Evolutionary conservation across 2,113 vertebrate genomes (phyloP).

Genomic region (Otis tarda): DNA sequence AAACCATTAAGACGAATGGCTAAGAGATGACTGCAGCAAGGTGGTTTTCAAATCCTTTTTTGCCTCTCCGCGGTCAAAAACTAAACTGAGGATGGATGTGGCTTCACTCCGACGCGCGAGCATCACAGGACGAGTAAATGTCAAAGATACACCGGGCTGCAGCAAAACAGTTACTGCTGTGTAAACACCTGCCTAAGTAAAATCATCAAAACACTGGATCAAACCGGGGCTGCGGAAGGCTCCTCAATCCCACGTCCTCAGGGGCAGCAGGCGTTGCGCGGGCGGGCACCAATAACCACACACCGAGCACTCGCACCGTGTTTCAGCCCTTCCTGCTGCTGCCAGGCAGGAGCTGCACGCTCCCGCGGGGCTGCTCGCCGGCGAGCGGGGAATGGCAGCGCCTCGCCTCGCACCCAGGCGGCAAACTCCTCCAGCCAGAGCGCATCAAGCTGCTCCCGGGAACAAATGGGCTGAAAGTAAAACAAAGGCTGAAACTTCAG

Average conservation of each 20-base stretch:
- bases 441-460: neutral
- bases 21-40: neutral
- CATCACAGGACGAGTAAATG: neutral
- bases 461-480: rapidly evolving
- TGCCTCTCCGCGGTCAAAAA: neutral
- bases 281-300: neutral
- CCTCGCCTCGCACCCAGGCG: neutral
- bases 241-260: neutral
- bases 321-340: neutral
- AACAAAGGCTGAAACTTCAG: neutral
- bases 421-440: neutral
- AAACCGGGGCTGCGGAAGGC: neutral
- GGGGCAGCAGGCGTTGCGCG: neutral
- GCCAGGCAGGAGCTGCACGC: neutral
- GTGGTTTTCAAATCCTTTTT: neutral
- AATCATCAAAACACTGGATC: neutral
- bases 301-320: neutral
- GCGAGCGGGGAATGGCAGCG: neutral
- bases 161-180: neutral
- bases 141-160: neutral
- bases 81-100: neutral
- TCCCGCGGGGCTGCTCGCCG: neutral
- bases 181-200: conserved; percentile 4
- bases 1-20: neutral
- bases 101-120: neutral